Percentiles rank a stretch among this genome's conserved stretches.
Conservation (phyloP, 2,888 invertebrate species). For the Hirtodrosophila cameraria region DNA sequence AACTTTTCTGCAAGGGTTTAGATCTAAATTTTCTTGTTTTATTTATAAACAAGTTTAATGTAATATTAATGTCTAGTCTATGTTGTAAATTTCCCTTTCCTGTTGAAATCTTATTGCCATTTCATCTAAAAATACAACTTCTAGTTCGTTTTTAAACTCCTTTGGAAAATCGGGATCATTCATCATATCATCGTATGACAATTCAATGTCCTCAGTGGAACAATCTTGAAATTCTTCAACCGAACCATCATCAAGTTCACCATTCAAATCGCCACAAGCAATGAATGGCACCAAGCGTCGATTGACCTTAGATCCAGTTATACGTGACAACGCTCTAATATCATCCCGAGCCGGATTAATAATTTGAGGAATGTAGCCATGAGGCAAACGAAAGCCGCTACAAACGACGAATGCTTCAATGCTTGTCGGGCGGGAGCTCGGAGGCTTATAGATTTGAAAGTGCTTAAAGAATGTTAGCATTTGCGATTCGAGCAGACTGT, state of each 20-base stretch:
- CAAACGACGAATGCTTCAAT: constrained; percentile 99
- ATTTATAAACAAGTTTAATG: not conserved
- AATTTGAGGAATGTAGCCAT: constrained; percentile 90
- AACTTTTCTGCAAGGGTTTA: too few relatives aligned
- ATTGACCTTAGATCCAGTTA: constrained; percentile 90
- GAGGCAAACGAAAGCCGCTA: constrained; percentile 92
- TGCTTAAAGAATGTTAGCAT: constrained; percentile 94
- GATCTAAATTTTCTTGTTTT: too few relatives aligned
- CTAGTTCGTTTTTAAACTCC: constrained; percentile 26
- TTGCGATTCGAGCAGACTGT: constrained; percentile 94
- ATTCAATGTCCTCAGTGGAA: constrained; percentile 13
- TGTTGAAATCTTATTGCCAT: constrained; percentile 2
- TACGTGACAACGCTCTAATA: constrained; percentile 89
- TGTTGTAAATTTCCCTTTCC: too few relatives aligned
- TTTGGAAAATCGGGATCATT: constrained; percentile 29
- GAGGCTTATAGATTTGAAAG: constrained; percentile 96
- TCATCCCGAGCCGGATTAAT: constrained; percentile 92
- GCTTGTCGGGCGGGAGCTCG: constrained; percentile 98
- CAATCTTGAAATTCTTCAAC: too few relatives aligned
- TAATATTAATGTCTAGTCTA: too few relatives aligned
- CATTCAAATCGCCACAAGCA: constrained; percentile 94
- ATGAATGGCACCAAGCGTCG: constrained; percentile 95
- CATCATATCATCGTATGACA: constrained; percentile 47
- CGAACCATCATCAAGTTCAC: constrained; percentile 89
- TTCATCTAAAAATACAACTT: constrained; percentile 15